phyloP scores from a whole-genome alignment of 1,140 invertebrate species.

The Diorhabda elongata region DNA sequence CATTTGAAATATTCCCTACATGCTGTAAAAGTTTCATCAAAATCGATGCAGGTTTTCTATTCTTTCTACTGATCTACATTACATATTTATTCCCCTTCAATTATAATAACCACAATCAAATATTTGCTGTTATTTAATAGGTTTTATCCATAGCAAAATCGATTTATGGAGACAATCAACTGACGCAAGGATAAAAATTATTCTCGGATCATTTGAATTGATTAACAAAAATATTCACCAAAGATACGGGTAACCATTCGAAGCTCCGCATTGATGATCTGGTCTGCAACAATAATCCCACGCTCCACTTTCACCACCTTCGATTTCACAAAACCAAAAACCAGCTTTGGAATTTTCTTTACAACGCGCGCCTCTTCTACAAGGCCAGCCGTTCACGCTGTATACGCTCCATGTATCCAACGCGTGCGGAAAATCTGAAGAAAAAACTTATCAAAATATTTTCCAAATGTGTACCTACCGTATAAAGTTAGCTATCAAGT shows the following conservation, averaged over 20 bases:
- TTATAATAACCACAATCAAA: no score
- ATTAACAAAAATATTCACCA: slow-evolving; percentile 52
- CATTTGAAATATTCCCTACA: no score
- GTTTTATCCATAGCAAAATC: no score
- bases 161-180: no score
- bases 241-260: slow-evolving; percentile 69
- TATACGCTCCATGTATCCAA: slow-evolving; percentile 60
- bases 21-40: no score
- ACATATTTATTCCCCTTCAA: no score
- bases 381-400: slow-evolving; percentile 73
- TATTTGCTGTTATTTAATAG: no score
- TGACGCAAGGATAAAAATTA: no score
- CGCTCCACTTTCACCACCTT: slow-evolving; percentile 61
- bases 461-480: background rate
- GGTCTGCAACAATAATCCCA: slow-evolving; percentile 81
- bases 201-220: background rate
- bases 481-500: no score
- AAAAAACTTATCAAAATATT: background rate
- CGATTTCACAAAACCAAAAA: slow-evolving; percentile 74
- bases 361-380: slow-evolving; percentile 64
- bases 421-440: slow-evolving; percentile 26
- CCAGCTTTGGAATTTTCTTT: slow-evolving; percentile 66
- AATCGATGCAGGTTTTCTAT: no score
- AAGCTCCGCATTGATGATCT: slow-evolving; percentile 76
- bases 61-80: no score